Evolutionary conservation across 2,797 vertebrate genomes (phyloP).

Genomic region (Allobates femoralis): DNA sequence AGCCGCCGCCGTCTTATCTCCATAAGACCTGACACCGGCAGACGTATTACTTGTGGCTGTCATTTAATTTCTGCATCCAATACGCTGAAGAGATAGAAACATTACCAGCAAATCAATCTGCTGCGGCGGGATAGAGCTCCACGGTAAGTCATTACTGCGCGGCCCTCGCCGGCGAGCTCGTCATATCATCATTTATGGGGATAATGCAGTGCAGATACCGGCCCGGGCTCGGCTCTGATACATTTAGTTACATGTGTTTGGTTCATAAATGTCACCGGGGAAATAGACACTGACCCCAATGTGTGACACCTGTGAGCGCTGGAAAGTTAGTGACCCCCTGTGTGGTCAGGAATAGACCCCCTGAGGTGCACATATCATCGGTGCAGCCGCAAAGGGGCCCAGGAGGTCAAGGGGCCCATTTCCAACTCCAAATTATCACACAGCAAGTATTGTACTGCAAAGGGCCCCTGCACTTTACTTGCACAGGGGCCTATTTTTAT

Average conservation of each 20-base stretch:
- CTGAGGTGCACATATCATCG: too few species aligned
- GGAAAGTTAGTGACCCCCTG: neutral
- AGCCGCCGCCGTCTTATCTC: conserved; percentile 12
- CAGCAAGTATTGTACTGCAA: too few species aligned
- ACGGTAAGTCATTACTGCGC: neutral
- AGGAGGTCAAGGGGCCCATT: too few species aligned
- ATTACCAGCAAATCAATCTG: conserved; percentile 30
- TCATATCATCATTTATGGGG: neutral
- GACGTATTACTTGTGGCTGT: conserved; percentile 34
- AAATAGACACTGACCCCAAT: neutral
- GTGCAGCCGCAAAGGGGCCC: too few species aligned
- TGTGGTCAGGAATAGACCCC: too few species aligned
- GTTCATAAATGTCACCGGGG: neutral
- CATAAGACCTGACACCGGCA: conserved; percentile 5
- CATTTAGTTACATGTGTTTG: neutral
- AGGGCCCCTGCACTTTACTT: too few species aligned
- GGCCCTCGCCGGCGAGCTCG: neutral
- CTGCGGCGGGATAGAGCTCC: neutral
- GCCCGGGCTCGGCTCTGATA: neutral
- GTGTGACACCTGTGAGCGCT: neutral
- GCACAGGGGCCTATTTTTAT: too few species aligned
- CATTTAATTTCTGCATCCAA: conserved; percentile 43
- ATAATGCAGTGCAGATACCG: neutral
- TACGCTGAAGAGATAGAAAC: conserved; percentile 7
- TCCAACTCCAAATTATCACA: too few species aligned